phyloP scores from a whole-genome alignment of 2,113 vertebrate species.

The Pelodiscus sinensis region DNA sequence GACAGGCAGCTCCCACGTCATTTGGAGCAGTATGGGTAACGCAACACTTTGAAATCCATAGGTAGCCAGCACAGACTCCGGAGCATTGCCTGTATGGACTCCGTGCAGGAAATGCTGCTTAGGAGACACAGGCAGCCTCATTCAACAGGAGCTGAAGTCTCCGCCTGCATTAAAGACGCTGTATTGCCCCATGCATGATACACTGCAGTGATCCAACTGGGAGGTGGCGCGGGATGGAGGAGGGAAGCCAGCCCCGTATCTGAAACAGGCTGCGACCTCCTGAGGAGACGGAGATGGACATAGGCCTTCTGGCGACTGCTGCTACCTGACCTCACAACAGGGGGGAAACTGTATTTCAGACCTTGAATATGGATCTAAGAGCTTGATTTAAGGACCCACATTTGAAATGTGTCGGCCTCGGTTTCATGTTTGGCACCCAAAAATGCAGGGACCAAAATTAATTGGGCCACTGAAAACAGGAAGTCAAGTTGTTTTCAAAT shows the following conservation, averaged over 20 bases:
- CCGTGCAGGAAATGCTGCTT: not conserved
- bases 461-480: not conserved
- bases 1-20: not conserved
- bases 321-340: not conserved
- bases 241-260: rapidly evolving
- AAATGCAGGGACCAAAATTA: not conserved
- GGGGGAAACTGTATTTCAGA: not conserved
- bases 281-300: not conserved
- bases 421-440: not conserved
- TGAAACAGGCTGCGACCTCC: not conserved
- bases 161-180: not conserved
- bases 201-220: not conserved
- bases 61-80: not conserved
- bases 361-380: not conserved
- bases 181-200: not conserved
- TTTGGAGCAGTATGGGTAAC: not conserved
- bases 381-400: not conserved
- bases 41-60: not conserved
- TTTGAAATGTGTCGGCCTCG: not conserved
- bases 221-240: not conserved
- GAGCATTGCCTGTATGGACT: rapidly evolving
- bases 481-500: not conserved
- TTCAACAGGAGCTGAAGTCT: not conserved
- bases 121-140: not conserved
- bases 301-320: not conserved